Conservation (phyloP, 2,888 invertebrate species). For the Melinaea marsaeus region DNA sequence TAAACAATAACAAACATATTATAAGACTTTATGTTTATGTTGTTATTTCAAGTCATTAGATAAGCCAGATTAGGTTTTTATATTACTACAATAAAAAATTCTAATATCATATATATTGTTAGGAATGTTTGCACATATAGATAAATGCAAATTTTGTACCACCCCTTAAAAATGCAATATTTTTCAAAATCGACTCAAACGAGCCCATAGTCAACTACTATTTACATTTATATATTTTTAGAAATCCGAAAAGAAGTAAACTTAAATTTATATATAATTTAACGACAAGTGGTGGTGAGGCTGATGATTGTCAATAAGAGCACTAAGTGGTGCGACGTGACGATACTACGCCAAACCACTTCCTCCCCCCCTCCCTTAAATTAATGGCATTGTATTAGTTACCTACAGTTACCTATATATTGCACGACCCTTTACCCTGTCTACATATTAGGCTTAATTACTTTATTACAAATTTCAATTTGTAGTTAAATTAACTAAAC, state of each 20-base stretch:
- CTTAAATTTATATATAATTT: slow-evolving; percentile 20
- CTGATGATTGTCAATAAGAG: slow-evolving; percentile 39
- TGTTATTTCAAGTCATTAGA: no score
- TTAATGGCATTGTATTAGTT: slow-evolving; percentile 41
- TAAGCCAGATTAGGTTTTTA: no score
- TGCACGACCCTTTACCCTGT: slow-evolving; percentile 20
- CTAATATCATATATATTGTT: no score
- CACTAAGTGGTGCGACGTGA: slow-evolving; percentile 55
- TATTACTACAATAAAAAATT: no score
- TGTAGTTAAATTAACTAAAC: neutral
- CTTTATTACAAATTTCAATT: neutral
- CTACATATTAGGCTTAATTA: neutral
- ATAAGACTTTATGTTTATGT: no score
- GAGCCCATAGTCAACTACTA: no score
- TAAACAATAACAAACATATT: no score
- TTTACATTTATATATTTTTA: no score
- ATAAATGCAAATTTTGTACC: no score
- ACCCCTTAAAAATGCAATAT: no score
- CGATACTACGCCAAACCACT: slow-evolving; percentile 65
- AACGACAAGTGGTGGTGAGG: slow-evolving; percentile 20
- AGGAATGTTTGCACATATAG: no score
- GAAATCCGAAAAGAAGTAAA: neutral
- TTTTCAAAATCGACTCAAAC: no score
- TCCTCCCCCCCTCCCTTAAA: slow-evolving; percentile 46
- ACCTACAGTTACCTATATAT: neutral